Evolutionary conservation across 2,888 invertebrate species (phyloP).

Genomic region (Amblyteles armatorius): DNA sequence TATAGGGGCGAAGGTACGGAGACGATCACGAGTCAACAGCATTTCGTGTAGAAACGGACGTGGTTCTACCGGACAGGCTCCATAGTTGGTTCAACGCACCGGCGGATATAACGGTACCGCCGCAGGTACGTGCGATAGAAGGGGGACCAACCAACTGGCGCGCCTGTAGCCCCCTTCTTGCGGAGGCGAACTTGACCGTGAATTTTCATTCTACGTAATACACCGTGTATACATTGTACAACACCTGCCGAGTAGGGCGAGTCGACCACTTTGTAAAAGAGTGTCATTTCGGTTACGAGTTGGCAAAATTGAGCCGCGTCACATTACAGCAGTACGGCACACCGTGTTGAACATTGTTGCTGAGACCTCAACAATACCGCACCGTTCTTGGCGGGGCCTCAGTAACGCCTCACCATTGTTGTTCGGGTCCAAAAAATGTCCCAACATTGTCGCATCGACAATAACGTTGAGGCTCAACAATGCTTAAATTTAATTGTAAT

Average conservation of each 20-base stretch:
- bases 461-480: not conserved
- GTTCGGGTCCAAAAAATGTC: not conserved
- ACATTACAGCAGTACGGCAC: not conserved
- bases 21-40: conserved; percentile 36
- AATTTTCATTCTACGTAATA: conserved; percentile 16
- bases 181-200: conserved; percentile 55
- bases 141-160: conserved; percentile 32
- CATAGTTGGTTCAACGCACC: conserved; percentile 77
- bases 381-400: not conserved
- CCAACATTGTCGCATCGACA: not conserved
- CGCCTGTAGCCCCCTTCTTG: conserved; percentile 16
- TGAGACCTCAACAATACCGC: not conserved
- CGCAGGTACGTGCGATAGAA: conserved; percentile 70
- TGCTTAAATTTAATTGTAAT: not conserved
- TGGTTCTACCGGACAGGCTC: conserved; percentile 68
- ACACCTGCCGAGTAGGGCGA: not conserved
- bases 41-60: conserved; percentile 68
- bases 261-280: not conserved
- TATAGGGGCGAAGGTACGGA: conserved; percentile 6
- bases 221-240: not conserved
- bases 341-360: not conserved
- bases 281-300: not conserved
- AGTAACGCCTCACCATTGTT: not conserved
- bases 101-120: conserved; percentile 76
- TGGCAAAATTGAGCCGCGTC: not conserved